Base-by-base conservation (phyloP, 2,113 vertebrate genomes). In the Saimiri boliviensis region DNA sequence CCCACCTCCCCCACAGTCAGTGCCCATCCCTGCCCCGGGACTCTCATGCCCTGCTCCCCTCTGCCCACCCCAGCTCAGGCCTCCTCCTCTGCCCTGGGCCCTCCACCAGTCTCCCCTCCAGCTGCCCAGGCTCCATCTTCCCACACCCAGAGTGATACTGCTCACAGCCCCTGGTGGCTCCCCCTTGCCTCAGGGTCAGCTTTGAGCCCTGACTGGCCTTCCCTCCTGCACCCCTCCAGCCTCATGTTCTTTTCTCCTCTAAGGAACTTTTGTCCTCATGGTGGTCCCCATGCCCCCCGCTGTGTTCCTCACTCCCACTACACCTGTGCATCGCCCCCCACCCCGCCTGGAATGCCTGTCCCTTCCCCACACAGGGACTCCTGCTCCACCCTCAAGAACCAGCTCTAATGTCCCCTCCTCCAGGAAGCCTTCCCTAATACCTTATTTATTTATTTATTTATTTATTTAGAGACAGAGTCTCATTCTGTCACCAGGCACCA, bases 381-480 rank as follows among this genome's bases (percentile, higher is more conserved):
- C 32, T 86, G 5, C n/a, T 54, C 5, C 19, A 11, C 37, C 84
- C 56, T 56, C 47, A 70, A 80, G 45, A 73, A 12, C 16, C n/a
- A 84, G n/a, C 54, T 56, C 45, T n/a, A 13, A 40, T 23, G 19
- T 11, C 49, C 58, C 71, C 71, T 56, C 71, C 86, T 89, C 79
- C 71, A 66, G 52, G 88, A 82, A 81, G 84, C 70, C 85, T 60
- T 63, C 91, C 32, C 73, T 68, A 47, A 52, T 60, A 37, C 47
- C 85, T 52, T 45, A 45, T 45, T 45, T 45, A 45, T 52, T 52
- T 52, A 52, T 52, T 52, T 52, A 52, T 52, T 52, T 45, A 45
- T 45, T 45, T 45, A 8, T 42, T 42, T 45, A 9, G 45, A 45
- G 45, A 45, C 45, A 45, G 45, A 45, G 45, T 45, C n/a, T n/a